Evolutionary conservation across 2,797 vertebrate species (phyloP).

Genomic region (Artibeus lituratus): DNA sequence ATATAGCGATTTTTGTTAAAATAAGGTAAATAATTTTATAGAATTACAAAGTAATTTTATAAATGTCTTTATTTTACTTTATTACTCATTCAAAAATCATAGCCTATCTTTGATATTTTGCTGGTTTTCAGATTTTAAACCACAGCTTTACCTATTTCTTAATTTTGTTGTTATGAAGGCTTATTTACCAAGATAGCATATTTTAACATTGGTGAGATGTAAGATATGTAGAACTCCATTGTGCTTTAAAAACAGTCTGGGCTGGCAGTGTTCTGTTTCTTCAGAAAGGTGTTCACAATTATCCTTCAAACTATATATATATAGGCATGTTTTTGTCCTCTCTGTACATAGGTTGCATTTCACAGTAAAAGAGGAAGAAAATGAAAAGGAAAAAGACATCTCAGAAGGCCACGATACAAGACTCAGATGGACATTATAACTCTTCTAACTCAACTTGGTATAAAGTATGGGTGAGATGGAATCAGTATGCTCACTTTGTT

Average conservation of each 20-base stretch:
- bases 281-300: neutral
- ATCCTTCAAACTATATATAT: neutral
- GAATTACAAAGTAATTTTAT: neutral
- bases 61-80: neutral
- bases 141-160: neutral
- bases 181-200: neutral
- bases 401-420: neutral
- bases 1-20: constrained; percentile 13
- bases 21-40: neutral
- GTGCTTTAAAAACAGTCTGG: neutral
- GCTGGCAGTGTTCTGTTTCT: neutral
- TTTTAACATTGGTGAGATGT: neutral
- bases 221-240: neutral
- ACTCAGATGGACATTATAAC: neutral
- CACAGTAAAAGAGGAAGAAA: neutral
- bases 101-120: constrained; percentile 3
- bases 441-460: neutral
- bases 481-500: neutral
- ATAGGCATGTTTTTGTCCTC: neutral
- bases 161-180: constrained; percentile 21
- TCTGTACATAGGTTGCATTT: neutral
- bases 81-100: neutral
- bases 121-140: neutral
- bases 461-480: neutral
- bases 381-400: neutral